These are phyloP conservation scores for Saccopteryx leptura DNA, from an alignment of 2,113 vertebrate species.

Conservation along the genomic window DNA sequence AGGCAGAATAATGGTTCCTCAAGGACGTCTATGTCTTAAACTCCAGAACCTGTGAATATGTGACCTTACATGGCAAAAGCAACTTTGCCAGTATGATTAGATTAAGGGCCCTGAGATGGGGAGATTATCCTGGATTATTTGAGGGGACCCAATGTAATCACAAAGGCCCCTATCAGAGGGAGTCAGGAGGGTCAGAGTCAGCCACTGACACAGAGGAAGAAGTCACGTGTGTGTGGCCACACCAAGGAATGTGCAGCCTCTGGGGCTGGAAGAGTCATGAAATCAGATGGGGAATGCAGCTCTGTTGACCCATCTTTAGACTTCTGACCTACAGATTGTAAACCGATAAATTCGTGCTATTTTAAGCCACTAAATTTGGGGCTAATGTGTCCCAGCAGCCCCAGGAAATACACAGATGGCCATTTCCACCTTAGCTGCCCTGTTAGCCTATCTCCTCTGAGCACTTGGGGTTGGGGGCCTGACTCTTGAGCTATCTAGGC, in stretches of 20 bases:
- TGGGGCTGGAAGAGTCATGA: neutral
- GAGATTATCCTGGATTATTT: neutral
- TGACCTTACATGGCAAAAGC: too few species aligned
- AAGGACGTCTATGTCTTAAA: too few species aligned
- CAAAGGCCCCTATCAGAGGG: neutral
- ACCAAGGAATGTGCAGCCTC: neutral
- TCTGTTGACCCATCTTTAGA: neutral
- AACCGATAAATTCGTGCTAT: neutral
- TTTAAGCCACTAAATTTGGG: neutral
- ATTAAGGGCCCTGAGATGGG: neutral
- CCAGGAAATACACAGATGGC: neutral
- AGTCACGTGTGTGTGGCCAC: neutral
- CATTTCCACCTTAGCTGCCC: too few species aligned
- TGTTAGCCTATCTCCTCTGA: neutral
- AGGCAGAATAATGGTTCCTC: too few species aligned
- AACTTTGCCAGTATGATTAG: too few species aligned
- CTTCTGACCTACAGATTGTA: neutral
- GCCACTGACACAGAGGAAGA: neutral
- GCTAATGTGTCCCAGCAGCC: neutral
- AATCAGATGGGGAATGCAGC: neutral
- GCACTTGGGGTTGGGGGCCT: neutral
- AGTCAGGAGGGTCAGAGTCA: neutral
- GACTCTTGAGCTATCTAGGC: neutral
- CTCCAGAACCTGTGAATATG: too few species aligned
- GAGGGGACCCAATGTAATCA: neutral